Percentiles rank a stretch among this genome's conserved stretches.
Conservation (phyloP, 1,140 invertebrate genomes). For the Elysia chlorotica region DNA sequence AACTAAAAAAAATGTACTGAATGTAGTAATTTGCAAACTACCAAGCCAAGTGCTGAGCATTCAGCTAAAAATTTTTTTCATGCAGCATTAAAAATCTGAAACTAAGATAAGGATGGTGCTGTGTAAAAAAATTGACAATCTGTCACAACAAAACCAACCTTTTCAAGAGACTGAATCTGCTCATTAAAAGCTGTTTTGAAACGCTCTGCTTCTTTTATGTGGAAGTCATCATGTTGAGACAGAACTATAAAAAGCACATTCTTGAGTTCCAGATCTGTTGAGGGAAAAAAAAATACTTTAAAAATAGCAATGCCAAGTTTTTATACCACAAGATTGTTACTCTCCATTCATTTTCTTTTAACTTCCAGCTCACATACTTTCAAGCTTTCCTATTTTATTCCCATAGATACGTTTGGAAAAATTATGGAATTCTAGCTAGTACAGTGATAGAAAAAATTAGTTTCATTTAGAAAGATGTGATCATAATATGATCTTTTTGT, state of each 20-base stretch:
- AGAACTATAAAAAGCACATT: conserved; percentile 5
- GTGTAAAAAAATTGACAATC: neutral
- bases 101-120: neutral
- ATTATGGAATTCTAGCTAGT: no score
- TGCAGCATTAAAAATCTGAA: neutral
- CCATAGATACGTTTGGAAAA: no score
- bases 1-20: neutral
- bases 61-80: neutral
- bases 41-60: neutral
- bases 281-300: neutral
- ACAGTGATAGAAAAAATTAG: no score
- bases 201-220: neutral
- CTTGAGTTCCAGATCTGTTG: neutral
- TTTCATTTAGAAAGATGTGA: no score
- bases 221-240: conserved; percentile 7
- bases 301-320: no score
- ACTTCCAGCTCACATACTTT: no score
- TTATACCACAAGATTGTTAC: no score
- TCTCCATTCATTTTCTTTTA: no score
- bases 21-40: neutral
- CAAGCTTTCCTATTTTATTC: no score
- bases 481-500: no score
- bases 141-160: no score
- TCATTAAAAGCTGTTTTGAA: neutral
- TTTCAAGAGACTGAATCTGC: neutral